phyloP scores from a whole-genome alignment of 2,113 vertebrate genomes.

The Proteles cristata region DNA sequence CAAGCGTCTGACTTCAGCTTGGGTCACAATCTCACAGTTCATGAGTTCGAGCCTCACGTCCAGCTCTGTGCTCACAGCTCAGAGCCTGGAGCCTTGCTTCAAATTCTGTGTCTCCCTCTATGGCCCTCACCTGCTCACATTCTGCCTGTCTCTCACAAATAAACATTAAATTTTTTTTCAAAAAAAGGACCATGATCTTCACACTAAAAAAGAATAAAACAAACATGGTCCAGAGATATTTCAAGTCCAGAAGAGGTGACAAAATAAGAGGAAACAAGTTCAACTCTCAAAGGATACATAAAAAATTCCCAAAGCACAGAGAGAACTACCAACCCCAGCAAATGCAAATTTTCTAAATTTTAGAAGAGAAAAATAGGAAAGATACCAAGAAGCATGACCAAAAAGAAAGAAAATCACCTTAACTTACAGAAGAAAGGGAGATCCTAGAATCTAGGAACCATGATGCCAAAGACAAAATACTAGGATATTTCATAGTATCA shows the following conservation, averaged over 20 bases:
- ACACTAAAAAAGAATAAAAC: constrained; percentile 55
- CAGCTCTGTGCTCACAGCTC: too few relatives aligned
- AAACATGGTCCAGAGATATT: constrained; percentile 30
- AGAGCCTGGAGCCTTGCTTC: too few relatives aligned
- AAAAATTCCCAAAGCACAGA: constrained; percentile 52
- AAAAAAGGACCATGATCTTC: constrained; percentile 38
- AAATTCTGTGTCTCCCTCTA: too few relatives aligned
- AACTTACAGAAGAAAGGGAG: constrained; percentile 13
- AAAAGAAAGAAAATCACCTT: background rate
- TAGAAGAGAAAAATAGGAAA: background rate
- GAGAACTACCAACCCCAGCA: background rate
- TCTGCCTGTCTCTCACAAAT: too few relatives aligned
- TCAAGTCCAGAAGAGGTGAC: constrained; percentile 24
- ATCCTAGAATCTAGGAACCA: background rate
- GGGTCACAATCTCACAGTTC: too few relatives aligned
- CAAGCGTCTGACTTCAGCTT: too few relatives aligned
- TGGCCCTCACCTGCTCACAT: too few relatives aligned
- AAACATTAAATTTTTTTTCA: too few relatives aligned
- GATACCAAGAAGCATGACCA: background rate
- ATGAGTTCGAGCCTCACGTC: too few relatives aligned
- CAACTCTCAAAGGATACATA: constrained; percentile 11
- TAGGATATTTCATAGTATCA: background rate
- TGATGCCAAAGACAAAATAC: constrained; percentile 1
- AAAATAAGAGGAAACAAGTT: constrained; percentile 22
- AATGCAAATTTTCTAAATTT: background rate